These are phyloP conservation scores for Arrhopalites spinosus DNA, from an alignment of 2,888 invertebrate genomes.

Conservation along the genomic window DNA sequence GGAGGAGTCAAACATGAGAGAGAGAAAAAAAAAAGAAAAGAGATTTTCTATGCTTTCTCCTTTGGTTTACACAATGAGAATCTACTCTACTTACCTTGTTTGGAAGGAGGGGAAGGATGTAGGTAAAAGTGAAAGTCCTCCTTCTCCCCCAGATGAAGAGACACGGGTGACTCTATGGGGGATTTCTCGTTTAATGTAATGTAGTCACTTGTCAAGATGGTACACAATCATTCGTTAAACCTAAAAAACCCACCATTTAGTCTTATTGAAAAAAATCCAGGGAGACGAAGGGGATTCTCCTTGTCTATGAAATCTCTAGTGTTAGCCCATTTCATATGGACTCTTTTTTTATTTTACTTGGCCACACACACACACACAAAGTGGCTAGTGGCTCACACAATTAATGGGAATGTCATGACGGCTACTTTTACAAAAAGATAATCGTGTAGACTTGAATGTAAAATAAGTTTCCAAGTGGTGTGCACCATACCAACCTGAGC, in stretches of 20 bases:
- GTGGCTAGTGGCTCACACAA: neutral
- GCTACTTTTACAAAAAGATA: neutral
- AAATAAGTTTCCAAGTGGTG: neutral
- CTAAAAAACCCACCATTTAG: slow-evolving; percentile 4
- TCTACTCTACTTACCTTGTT: neutral
- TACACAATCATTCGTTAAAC: neutral
- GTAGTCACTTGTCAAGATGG: slow-evolving; percentile 11
- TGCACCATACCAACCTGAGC: slow-evolving; percentile 19
- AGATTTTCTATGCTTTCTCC: neutral
- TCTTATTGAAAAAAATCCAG: slow-evolving; percentile 21
- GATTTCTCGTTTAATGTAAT: slow-evolving; percentile 15
- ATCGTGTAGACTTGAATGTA: neutral
- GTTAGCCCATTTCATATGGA: neutral
- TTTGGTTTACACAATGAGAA: neutral
- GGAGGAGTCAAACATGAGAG: neutral
- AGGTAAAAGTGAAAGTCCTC: neutral
- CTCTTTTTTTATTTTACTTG: neutral
- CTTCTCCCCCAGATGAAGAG: neutral
- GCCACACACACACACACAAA: neutral
- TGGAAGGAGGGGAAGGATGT: neutral
- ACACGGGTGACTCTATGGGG: neutral
- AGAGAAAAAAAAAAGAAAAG: slow-evolving; percentile 9
- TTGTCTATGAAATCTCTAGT: neutral
- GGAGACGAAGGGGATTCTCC: neutral
- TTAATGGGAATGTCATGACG: slow-evolving; percentile 7